A percentile compares a stretch with the other conserved stretches of the same genome.
Evolutionary conservation across 2,797 vertebrate genomes (phyloP).

Genomic region (Morelia viridis): DNA sequence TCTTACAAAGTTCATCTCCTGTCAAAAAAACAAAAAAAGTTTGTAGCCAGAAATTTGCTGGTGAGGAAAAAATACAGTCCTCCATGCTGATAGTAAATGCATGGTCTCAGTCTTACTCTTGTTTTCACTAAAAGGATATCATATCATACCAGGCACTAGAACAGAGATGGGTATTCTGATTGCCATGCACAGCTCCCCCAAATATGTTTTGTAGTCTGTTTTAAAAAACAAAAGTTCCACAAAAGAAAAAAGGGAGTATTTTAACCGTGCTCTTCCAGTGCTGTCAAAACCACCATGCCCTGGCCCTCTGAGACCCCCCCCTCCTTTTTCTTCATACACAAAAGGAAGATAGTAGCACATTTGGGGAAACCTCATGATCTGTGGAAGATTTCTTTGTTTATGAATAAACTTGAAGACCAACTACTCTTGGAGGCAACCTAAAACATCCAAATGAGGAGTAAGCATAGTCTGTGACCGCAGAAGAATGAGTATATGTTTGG

Average conservation of each 20-base stretch:
- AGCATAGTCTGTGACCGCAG: background rate
- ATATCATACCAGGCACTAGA: background rate
- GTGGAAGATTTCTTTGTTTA: background rate
- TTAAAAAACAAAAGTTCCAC: background rate
- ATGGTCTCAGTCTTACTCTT: background rate
- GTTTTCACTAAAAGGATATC: background rate
- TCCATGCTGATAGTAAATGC: background rate
- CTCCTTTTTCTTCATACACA: background rate
- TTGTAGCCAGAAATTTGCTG: conserved; percentile 24
- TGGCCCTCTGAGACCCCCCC: background rate
- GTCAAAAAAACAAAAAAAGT: background rate
- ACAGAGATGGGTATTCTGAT: background rate
- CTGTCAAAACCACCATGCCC: background rate
- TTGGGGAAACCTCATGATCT: background rate
- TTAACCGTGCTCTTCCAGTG: background rate
- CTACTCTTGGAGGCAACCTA: background rate
- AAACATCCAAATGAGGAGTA: no score
- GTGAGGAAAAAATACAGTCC: background rate
- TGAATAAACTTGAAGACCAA: background rate
- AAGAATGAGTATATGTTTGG: background rate
- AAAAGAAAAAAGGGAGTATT: background rate
- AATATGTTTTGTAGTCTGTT: background rate
- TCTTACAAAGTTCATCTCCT: conserved; percentile 23
- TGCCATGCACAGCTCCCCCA: background rate
- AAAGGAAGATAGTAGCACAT: background rate